phyloP scores from a whole-genome alignment of 1,140 invertebrate species.

The Phthorimaea operculella region DNA sequence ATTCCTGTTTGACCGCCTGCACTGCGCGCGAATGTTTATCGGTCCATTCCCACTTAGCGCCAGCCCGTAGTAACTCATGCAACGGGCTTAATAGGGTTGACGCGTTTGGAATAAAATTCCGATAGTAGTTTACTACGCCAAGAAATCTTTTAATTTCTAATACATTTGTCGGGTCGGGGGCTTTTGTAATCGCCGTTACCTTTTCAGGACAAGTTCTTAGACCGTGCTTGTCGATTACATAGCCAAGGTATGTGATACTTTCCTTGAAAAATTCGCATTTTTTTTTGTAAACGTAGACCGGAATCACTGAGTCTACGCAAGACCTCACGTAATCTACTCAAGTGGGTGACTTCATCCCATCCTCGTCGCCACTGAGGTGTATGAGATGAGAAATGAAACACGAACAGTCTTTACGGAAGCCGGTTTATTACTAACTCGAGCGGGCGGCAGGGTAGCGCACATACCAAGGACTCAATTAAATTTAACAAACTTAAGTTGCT shows the following conservation, averaged over 20 bases:
- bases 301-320: background rate
- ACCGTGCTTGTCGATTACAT: background rate
- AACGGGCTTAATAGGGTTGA: background rate
- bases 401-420: too few relatives aligned
- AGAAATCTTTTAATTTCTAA: background rate
- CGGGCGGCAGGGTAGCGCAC: too few relatives aligned
- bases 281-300: background rate
- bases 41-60: background rate
- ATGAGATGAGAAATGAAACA: too few relatives aligned
- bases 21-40: background rate
- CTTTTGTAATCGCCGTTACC: background rate
- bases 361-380: too few relatives aligned
- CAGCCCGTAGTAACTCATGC: background rate
- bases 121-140: background rate
- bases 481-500: too few relatives aligned
- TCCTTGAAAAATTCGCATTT: background rate
- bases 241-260: background rate
- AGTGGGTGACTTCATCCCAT: background rate
- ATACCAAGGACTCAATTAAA: too few relatives aligned
- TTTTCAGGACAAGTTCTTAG: background rate
- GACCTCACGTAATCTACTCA: background rate
- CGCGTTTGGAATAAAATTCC: slow-evolving; percentile 2
- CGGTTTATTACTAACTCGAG: too few relatives aligned
- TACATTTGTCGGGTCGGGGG: background rate
- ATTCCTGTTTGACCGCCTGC: background rate